Percentiles rank a stretch among this genome's conserved stretches.
These are phyloP conservation scores for Epinephelus malabaricus DNA, from an alignment of 2,797 vertebrate genomes.

Conservation along the genomic window DNA sequence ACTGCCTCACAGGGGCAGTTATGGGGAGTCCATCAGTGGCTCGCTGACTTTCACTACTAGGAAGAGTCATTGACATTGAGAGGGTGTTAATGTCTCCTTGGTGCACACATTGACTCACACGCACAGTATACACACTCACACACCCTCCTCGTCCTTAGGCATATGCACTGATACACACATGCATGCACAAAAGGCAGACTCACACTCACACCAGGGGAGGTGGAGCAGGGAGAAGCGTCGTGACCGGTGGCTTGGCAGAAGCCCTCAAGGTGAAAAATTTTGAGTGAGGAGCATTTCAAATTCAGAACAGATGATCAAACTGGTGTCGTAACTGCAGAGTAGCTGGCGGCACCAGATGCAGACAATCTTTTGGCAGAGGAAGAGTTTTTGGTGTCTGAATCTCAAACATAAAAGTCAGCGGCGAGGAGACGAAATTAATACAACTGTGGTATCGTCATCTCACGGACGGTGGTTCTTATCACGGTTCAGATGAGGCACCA, in stretches of 20 bases:
- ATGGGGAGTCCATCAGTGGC: slow-evolving; percentile 38
- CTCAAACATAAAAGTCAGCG: slow-evolving; percentile 57
- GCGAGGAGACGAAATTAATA: slow-evolving; percentile 51
- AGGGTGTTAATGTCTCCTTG: slow-evolving; percentile 16
- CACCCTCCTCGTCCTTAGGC: neutral
- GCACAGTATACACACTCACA: slow-evolving; percentile 15
- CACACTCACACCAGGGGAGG: slow-evolving; percentile 36
- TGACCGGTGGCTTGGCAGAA: slow-evolving; percentile 73
- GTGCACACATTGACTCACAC: slow-evolving; percentile 17
- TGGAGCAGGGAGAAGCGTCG: slow-evolving; percentile 41
- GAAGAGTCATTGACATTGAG: slow-evolving; percentile 61
- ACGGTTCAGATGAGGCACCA: slow-evolving; percentile 32
- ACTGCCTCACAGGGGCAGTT: slow-evolving; percentile 40
- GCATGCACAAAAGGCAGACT: slow-evolving; percentile 14
- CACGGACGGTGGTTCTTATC: slow-evolving; percentile 48
- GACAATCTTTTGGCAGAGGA: slow-evolving; percentile 61
- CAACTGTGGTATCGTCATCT: slow-evolving; percentile 49
- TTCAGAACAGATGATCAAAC: slow-evolving; percentile 74
- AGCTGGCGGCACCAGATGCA: slow-evolving; percentile 66
- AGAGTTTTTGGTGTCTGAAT: slow-evolving; percentile 47
- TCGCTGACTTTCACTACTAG: slow-evolving; percentile 46
- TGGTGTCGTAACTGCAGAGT: slow-evolving; percentile 54
- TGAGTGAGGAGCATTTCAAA: slow-evolving; percentile 69
- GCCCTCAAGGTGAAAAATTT: slow-evolving; percentile 68
- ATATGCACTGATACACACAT: slow-evolving; percentile 10